Evolutionary conservation across 2,797 vertebrate genomes (phyloP), one percentile per base, ranked within the genome.

Genomic region (Acipenser transmontanus): DNA sequence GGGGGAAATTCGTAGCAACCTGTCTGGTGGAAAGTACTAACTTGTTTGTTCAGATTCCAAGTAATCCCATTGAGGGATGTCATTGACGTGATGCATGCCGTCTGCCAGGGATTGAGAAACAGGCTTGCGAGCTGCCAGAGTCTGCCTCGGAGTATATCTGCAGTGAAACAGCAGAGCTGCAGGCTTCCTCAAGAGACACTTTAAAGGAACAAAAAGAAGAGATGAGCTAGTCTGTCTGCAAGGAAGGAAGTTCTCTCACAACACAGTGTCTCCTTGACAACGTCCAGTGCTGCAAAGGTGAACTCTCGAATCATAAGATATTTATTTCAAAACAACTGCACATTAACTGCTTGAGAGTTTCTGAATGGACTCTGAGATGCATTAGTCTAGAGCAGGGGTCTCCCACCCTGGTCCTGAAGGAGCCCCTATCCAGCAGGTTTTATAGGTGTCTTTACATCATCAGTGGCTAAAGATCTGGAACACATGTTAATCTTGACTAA

Each of bases 201-300:
- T 13, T 57, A 57, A 57, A 6, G 12, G 12, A n/a, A 7, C 14
- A n/a, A 57, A 13, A 57, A 11, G 54, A 57, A 13, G 9, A 57
- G 54, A 57, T 52, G 50, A 52, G 50, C 11, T 57, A 17, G 54
- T 12, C 54, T 57, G 54, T 57, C 12, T 11, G 54, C 2, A 6
- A n/a, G 54, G 54, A n/a, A 57, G 54, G 54, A 57, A 57, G 8
- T 57, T 13, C 54, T 57, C 12, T 57, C 54, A 57, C 54, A 57
- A n/a, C 11, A 11, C 14, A 7, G 6, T n/a, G 12, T 7, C 14
- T 11, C 10, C 6, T n/a, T 57, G 54, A 13, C 9, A 7, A 13
- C 12, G 1, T 57, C 9, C 12, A 7, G 12, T n/a, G 54, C 54
- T 57, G 54, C 7, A 4, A 11, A 13, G 12, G 54, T n/a, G 12